Evolutionary conservation across 2,113 vertebrate species (phyloP).

Genomic region (Nanorana parkeri): DNA sequence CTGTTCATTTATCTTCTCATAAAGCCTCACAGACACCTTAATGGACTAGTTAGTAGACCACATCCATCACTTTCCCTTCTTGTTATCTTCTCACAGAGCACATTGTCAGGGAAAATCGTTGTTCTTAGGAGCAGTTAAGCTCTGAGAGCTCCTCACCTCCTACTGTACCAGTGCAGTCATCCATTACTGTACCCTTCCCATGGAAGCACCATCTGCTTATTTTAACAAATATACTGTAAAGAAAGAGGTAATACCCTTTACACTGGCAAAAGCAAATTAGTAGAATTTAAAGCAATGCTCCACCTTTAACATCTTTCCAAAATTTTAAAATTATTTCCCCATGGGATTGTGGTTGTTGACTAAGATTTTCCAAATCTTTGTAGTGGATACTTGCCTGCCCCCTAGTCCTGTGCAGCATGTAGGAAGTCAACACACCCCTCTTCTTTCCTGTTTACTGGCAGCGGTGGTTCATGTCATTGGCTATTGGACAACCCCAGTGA

Average conservation of each 20-base stretch:
- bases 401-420: too few species aligned
- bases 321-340: too few species aligned
- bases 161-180: background rate
- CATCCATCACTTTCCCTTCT: background rate
- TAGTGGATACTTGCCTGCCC: too few species aligned
- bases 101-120: background rate
- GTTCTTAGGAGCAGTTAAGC: background rate
- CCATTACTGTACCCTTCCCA: background rate
- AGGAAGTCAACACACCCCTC: too few species aligned
- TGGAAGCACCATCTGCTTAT: background rate
- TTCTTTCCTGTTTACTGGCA: too few species aligned
- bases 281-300: too few species aligned
- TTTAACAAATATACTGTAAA: slow-evolving; percentile 23
- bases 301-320: too few species aligned
- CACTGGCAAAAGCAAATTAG: too few species aligned
- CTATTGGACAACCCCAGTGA: too few species aligned
- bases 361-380: too few species aligned
- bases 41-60: slow-evolving; percentile 22
- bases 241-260: background rate
- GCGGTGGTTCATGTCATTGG: too few species aligned
- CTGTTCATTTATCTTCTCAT: slow-evolving; percentile 16
- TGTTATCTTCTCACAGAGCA: slow-evolving; percentile 16
- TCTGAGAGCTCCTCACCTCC: background rate
- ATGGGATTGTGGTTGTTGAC: too few species aligned
- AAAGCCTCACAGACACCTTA: slow-evolving; percentile 31